Percentiles rank a stretch among this genome's conserved stretches.
Evolutionary conservation across 2,797 vertebrate genomes (phyloP).

Genomic region (Lacerta viridis): DNA sequence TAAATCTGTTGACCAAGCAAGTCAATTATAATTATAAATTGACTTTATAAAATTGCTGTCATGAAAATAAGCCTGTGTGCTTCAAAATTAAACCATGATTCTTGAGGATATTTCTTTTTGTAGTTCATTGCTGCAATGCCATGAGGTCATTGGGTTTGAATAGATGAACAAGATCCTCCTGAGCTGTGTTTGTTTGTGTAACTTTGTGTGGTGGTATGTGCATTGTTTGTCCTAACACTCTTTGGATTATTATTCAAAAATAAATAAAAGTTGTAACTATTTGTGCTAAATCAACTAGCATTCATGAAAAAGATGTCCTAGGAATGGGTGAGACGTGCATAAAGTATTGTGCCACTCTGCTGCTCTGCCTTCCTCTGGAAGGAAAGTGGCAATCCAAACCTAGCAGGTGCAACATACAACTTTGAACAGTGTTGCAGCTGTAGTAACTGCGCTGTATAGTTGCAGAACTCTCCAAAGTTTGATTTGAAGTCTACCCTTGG

Average conservation of each 20-base stretch:
- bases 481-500: not conserved
- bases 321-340: constrained; percentile 12
- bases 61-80: not conserved
- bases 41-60: not conserved
- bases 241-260: constrained; percentile 13
- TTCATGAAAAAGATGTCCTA: not conserved
- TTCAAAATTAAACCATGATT: constrained; percentile 20
- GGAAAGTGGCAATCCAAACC: not conserved
- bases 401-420: not conserved
- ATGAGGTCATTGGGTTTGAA: not conserved
- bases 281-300: constrained; percentile 1
- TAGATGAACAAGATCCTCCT: not conserved
- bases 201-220: not conserved
- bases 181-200: not conserved
- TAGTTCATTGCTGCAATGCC: not conserved
- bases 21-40: not conserved
- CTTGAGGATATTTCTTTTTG: not conserved
- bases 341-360: constrained; percentile 23
- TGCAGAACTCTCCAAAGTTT: not conserved
- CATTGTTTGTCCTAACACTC: not conserved
- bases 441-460: not conserved
- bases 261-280: constrained; percentile 23
- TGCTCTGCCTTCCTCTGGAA: constrained; percentile 51
- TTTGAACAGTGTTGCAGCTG: not conserved
- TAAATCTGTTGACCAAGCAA: too few species aligned